Base-by-base conservation (phyloP, 2,113 vertebrate genomes). In the Lepus timidus region DNA sequence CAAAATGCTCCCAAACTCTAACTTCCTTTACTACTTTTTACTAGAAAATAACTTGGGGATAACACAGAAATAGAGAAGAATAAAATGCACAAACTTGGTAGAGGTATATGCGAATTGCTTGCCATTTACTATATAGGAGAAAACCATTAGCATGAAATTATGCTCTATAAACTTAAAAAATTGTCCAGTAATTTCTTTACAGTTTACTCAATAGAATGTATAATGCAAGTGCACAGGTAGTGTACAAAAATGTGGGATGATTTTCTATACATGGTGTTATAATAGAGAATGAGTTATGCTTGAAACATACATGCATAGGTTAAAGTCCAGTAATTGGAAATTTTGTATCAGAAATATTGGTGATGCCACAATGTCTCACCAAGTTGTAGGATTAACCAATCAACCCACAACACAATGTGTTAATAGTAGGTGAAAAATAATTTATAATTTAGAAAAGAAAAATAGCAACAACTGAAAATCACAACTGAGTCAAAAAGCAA, bases 401-500 rank as follows among this genome's bases (percentile, higher is more conserved):
- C 67, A 81, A 84, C 55, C 27, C 23, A 58, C 74, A 93, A 62
- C 31, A 88, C 23, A 88, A 68, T 68, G 68, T 73, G 58, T 52
- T 88, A 94, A 65, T 76, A 78, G 71, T 61, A 90, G 61, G 29
- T 39, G 86, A 95, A 96, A 25, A 81, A 19, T 73, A 70, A 86
- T 84, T 95, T 83, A 79, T 71, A 93, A 74, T 88, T 90, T 27
- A 75, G 93, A 92, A 82, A 49, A 39, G 22, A 65, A 95, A 85
- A 67, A 52, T 64, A 68, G 27, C 6, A 80, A 17, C 49, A 62
- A 94, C 93, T 95, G 51, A 95, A 91, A 95, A 84, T 76, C 73
- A 58, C 61, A 95, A 9, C 23, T 36, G 55, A 88, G 31, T 91
- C 20, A n/a, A 91, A 55, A 78, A 94, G 17, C 13, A 83, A 94